Percentiles rank a stretch among this genome's conserved stretches.
Conservation (phyloP, 2,888 invertebrate genomes). For the Morinoia aosen region DNA sequence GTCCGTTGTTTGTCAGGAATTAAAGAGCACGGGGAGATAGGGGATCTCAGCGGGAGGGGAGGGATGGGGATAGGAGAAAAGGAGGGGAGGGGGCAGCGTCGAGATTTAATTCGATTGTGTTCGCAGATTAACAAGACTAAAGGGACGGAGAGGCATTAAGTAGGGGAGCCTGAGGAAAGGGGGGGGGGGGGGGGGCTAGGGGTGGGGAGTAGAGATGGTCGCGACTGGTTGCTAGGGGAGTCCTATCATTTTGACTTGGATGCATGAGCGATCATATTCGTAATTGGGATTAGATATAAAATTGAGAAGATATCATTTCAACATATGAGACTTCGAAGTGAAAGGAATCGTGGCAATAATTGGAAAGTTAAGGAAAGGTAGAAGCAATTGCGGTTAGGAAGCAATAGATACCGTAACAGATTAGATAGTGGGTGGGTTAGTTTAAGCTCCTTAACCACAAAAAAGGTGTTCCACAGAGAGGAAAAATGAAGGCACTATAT, state of each 20-base stretch:
- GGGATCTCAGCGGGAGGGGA: background rate
- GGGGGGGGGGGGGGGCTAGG: background rate
- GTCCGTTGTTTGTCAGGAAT: background rate
- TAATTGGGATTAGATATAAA: too few relatives aligned
- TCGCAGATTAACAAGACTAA: conserved; percentile 53
- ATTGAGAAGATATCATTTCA: too few relatives aligned
- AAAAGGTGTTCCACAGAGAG: too few relatives aligned
- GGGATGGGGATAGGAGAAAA: background rate
- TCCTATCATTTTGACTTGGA: background rate
- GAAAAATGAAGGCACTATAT: too few relatives aligned
- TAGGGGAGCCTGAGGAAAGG: conserved; percentile 22
- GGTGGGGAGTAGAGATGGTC: background rate
- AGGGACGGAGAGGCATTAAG: conserved; percentile 51
- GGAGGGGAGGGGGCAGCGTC: background rate
- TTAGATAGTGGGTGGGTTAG: too few relatives aligned
- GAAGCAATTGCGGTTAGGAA: too few relatives aligned
- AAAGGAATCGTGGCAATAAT: too few relatives aligned
- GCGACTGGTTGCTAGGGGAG: background rate
- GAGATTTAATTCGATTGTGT: conserved; percentile 54
- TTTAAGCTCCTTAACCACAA: too few relatives aligned
- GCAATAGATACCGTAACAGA: too few relatives aligned
- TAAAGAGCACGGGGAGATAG: background rate
- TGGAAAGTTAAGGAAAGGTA: too few relatives aligned
- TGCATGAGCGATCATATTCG: too few relatives aligned
- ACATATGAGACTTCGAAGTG: too few relatives aligned